These are phyloP conservation scores for Ginglymostoma cirratum DNA, from an alignment of 2,113 vertebrate genomes.

Conservation along the genomic window DNA sequence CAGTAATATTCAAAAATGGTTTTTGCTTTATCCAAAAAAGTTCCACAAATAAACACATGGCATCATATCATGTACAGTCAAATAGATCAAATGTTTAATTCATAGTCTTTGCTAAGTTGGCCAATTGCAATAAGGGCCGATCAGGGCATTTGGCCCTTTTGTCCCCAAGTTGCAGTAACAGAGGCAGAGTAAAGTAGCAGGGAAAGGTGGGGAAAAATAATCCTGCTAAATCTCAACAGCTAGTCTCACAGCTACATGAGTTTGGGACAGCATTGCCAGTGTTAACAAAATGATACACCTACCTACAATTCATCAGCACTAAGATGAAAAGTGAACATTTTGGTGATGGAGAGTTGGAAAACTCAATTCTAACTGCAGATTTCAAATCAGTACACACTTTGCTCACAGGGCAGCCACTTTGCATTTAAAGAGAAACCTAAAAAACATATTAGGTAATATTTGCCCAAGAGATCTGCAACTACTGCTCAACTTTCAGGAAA, in stretches of 20 bases:
- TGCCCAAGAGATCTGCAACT: background rate
- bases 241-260: background rate
- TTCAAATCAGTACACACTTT: constrained; percentile 13
- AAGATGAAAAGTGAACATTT: background rate
- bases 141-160: background rate
- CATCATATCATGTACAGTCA: background rate
- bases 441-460: background rate
- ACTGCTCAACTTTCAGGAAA: background rate
- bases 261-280: background rate
- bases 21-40: background rate
- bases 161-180: background rate
- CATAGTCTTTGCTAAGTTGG: background rate
- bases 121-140: background rate
- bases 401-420: background rate
- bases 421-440: background rate
- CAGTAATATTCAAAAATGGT: background rate
- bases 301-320: background rate
- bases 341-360: background rate
- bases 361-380: background rate
- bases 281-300: background rate
- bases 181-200: background rate
- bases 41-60: background rate
- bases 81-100: background rate
- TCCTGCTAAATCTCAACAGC: background rate
- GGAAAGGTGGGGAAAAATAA: background rate